These are phyloP conservation scores for Lottia gigantea DNA, from an alignment of 2,888 invertebrate genomes.

Conservation along the genomic window DNA sequence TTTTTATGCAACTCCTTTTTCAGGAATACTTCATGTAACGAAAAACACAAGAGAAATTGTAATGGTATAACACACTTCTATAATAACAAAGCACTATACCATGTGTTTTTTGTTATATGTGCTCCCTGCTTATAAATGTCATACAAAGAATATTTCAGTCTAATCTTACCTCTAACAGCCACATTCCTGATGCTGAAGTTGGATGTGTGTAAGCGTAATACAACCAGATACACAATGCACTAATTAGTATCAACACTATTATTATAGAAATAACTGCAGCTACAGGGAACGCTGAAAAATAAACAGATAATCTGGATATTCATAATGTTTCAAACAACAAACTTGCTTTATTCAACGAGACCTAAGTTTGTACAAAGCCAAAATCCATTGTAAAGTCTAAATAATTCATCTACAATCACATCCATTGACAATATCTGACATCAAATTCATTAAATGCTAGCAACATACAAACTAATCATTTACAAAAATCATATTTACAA, in stretches of 20 bases:
- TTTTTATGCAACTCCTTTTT: no score
- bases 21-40: no score
- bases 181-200: slow-evolving; percentile 93
- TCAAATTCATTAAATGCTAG: no score
- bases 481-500: no score
- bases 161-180: slow-evolving; percentile 88
- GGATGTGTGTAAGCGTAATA: slow-evolving; percentile 96
- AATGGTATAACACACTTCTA: neutral
- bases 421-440: neutral
- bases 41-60: no score
- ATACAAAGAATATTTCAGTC: no score
- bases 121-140: neutral
- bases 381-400: neutral
- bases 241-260: slow-evolving; percentile 77
- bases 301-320: neutral
- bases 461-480: no score
- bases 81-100: neutral
- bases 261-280: slow-evolving; percentile 50
- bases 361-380: neutral
- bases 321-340: neutral
- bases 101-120: neutral
- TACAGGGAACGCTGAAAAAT: slow-evolving; percentile 25
- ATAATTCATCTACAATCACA: neutral
- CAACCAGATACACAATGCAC: slow-evolving; percentile 82
- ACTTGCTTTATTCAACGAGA: neutral